Evolutionary conservation across 2,113 vertebrate species (phyloP).

Genomic region (Oryzias javanicus): DNA sequence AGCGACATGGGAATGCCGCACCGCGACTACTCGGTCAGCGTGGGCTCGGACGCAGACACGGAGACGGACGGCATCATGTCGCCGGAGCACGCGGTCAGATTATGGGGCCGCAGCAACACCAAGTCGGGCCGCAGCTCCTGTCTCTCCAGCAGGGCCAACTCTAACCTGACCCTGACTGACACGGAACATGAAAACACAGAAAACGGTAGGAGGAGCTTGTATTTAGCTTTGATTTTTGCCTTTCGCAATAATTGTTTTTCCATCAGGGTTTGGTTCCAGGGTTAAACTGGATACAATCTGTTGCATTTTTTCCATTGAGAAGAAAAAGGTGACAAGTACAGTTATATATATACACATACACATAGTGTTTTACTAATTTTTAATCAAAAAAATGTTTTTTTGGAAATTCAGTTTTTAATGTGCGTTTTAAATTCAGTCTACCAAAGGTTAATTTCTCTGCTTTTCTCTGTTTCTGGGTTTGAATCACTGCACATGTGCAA

Average conservation of each 20-base stretch:
- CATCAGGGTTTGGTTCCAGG: conserved; percentile 2
- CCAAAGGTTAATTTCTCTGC: not conserved
- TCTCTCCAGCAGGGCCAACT: conserved; percentile 95
- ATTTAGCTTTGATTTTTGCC: fast-evolving
- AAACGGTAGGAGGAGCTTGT: conserved; percentile 81
- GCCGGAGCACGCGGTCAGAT: conserved; percentile 85
- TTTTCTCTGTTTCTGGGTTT: conserved; percentile 1
- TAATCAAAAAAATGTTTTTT: too few species aligned
- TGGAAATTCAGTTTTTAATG: too few species aligned
- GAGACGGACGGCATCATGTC: conserved; percentile 91
- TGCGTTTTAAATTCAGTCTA: not conserved
- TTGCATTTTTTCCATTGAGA: conserved; percentile 7
- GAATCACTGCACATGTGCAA: conserved; percentile 1
- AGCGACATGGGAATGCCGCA: conserved; percentile 87
- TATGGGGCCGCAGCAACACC: conserved; percentile 90
- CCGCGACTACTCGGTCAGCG: conserved; percentile 87
- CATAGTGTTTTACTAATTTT: not conserved
- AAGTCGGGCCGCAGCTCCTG: conserved; percentile 96
- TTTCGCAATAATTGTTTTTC: not conserved
- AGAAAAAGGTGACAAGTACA: not conserved
- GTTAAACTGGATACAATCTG: conserved; percentile 1
- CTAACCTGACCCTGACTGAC: conserved; percentile 95
- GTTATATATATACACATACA: not conserved
- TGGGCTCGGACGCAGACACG: conserved; percentile 88
- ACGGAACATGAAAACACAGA: conserved; percentile 97